A percentile compares a stretch with the other conserved stretches of the same genome.
Conservation (phyloP, 2,113 vertebrate species). For the Rhinolophus sinicus region DNA sequence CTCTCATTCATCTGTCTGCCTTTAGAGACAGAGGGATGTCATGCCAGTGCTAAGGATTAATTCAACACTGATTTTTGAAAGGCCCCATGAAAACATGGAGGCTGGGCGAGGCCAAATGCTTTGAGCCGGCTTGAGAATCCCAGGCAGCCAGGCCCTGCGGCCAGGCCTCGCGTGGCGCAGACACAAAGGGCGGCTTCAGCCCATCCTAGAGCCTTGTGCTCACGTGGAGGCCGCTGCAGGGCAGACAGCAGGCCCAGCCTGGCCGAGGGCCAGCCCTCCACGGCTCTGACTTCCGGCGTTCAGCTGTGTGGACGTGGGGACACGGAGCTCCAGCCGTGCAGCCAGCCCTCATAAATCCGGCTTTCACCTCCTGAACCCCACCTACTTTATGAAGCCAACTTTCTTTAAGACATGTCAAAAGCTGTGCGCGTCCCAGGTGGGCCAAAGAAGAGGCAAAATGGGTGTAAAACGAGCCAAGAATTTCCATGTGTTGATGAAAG, state of each 20-base stretch:
- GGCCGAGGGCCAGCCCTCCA: not conserved
- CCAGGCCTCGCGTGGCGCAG: fast-evolving
- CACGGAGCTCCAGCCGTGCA: not conserved
- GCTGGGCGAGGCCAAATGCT: not conserved
- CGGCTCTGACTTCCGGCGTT: fast-evolving
- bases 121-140: no score
- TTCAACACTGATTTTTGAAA: not conserved
- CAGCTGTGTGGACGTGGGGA: not conserved
- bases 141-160: fast-evolving
- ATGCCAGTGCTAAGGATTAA: not conserved
- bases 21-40: not conserved
- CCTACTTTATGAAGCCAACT: constrained; percentile 22
- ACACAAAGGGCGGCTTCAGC: fast-evolving
- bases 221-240: fast-evolving
- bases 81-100: not conserved
- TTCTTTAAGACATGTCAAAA: constrained; percentile 54
- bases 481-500: constrained; percentile 58
- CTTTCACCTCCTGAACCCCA: not conserved
- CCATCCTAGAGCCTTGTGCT: not conserved
- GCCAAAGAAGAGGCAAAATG: constrained; percentile 3
- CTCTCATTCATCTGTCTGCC: no score
- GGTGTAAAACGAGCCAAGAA: constrained; percentile 56
- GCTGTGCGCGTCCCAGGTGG: constrained; percentile 51
- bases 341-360: not conserved
- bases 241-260: not conserved